These are phyloP conservation scores for Pyrgus malvae DNA, from an alignment of 2,888 invertebrate species.

Conservation along the genomic window DNA sequence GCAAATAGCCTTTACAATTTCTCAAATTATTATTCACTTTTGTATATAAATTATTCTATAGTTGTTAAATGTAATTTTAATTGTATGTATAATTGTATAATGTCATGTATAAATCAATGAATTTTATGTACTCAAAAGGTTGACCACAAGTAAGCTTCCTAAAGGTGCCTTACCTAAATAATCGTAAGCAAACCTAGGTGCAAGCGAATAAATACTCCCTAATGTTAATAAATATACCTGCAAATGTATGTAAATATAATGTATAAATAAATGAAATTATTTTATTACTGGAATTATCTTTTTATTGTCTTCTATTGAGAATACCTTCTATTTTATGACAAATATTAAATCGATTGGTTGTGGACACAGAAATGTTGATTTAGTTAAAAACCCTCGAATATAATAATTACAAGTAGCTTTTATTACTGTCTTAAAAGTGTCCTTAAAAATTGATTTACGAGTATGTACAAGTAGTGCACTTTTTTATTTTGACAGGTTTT, in stretches of 20 bases:
- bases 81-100: constrained; percentile 21
- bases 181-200: constrained; percentile 58
- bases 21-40: constrained; percentile 8
- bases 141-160: constrained; percentile 57
- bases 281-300: constrained; percentile 69
- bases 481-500: too few species aligned
- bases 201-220: constrained; percentile 71
- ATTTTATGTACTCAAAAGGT: constrained; percentile 37
- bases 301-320: constrained; percentile 9
- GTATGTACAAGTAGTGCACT: too few species aligned
- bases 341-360: too few species aligned
- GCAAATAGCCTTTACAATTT: not conserved
- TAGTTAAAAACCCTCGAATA: too few species aligned
- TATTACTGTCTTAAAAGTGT: too few species aligned
- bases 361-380: too few species aligned
- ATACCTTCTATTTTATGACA: too few species aligned
- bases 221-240: constrained; percentile 59
- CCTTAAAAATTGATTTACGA: too few species aligned
- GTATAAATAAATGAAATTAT: constrained; percentile 76
- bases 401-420: too few species aligned
- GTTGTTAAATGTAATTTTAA: constrained; percentile 13
- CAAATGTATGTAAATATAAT: constrained; percentile 69
- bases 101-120: constrained; percentile 27
- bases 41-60: constrained; percentile 40
- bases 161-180: constrained; percentile 68